Evolutionary conservation across 2,113 vertebrate genomes (phyloP).

Genomic region (Otolemur garnettii): DNA sequence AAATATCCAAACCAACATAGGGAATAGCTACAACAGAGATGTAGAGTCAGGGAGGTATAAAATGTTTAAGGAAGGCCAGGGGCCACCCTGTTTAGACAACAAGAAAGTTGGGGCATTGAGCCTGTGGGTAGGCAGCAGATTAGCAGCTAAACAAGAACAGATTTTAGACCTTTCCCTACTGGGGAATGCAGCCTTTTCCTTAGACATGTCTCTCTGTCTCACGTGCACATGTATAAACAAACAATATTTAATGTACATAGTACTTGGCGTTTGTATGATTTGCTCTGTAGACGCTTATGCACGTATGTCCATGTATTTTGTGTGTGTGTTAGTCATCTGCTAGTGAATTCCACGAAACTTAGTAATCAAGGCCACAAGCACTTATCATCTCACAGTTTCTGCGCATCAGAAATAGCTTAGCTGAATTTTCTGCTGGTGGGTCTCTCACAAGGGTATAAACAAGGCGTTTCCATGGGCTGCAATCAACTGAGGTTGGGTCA

Average conservation of each 20-base stretch:
- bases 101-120: not conserved
- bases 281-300: too few relatives aligned
- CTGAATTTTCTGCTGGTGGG: not conserved
- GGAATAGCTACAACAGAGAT: not conserved
- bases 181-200: not conserved
- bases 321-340: not conserved
- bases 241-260: rapidly evolving
- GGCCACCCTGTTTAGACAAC: not conserved
- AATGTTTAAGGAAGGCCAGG: not conserved
- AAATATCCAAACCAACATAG: not conserved
- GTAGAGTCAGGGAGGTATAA: not conserved
- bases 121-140: not conserved
- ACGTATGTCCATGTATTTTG: not conserved
- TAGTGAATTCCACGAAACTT: not conserved
- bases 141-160: not conserved
- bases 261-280: not conserved
- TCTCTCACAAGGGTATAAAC: not conserved
- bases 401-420: not conserved
- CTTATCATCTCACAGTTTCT: not conserved
- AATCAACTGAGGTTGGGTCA: not conserved
- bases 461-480: not conserved
- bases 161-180: not conserved
- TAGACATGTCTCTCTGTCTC: not conserved
- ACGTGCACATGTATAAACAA: not conserved
- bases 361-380: not conserved